A percentile compares a stretch with the other conserved stretches of the same genome.
Evolutionary conservation across 2,888 invertebrate genomes (phyloP).

Genomic region (Leptinotarsa haldemani): DNA sequence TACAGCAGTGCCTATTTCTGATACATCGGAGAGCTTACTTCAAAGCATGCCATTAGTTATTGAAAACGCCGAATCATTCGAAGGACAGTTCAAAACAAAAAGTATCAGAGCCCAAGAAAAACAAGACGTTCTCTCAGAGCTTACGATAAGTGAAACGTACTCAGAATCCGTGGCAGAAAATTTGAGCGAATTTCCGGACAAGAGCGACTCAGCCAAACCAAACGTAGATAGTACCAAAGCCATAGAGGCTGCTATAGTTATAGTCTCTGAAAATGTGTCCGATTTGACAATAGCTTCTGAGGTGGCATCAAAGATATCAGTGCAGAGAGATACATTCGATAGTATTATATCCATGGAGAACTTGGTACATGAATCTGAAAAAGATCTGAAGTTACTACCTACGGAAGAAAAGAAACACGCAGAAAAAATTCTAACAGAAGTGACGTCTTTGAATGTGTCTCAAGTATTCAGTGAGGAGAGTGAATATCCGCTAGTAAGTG

Average conservation of each 20-base stretch:
- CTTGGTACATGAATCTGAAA: conserved; percentile 67
- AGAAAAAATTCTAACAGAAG: conserved; percentile 62
- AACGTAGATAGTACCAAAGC: conserved; percentile 62
- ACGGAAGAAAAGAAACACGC: conserved; percentile 62
- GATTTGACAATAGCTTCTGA: conserved; percentile 16
- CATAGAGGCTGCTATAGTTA: conserved; percentile 59
- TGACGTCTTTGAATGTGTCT: conserved; percentile 62
- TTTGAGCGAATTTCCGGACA: conserved; percentile 62
- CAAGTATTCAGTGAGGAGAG: conserved; percentile 56
- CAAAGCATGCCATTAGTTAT: conserved; percentile 47
- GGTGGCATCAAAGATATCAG: conserved; percentile 54
- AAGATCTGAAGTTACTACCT: conserved; percentile 56
- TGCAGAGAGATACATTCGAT: conserved; percentile 65
- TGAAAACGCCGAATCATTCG: conserved; percentile 56
- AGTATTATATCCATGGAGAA: conserved; percentile 64
- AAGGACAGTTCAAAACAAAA: conserved; percentile 65
- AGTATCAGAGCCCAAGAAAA: conserved; percentile 68
- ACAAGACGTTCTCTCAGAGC: conserved; percentile 69
- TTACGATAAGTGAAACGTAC: conserved; percentile 65
- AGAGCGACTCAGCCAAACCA: conserved; percentile 56
- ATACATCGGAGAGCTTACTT: conserved; percentile 49
- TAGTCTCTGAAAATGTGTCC: conserved; percentile 52
- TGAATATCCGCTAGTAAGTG: conserved; percentile 49
- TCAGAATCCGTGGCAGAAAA: conserved; percentile 67
- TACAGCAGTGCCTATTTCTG: conserved; percentile 49